phyloP scores from a whole-genome alignment of 30 jellyfish, hydroid and myxozoan genomes.

The Hydractinia echinata region DNA sequence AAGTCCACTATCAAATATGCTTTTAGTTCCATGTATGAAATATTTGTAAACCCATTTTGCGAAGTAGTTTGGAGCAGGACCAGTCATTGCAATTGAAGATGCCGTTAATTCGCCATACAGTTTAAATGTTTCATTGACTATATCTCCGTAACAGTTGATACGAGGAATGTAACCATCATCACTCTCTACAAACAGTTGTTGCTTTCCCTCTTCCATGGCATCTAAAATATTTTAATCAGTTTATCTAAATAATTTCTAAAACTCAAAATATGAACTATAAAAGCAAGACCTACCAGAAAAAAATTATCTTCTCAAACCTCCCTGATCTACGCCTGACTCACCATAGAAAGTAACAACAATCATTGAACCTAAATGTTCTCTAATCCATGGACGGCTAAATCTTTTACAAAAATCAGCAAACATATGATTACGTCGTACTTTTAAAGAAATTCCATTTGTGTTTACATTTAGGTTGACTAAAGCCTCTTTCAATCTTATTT shows the following conservation, averaged over 20 bases:
- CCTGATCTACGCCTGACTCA: not conserved
- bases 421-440: constrained; percentile 8
- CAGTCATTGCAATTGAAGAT: not conserved
- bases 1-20: not conserved
- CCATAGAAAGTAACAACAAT: constrained; percentile 12
- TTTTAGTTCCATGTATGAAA: not conserved
- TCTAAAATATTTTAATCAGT: not conserved
- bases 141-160: not conserved
- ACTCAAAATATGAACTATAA: not conserved
- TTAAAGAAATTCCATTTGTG: not conserved
- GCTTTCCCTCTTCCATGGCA: not conserved
- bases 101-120: not conserved
- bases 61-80: constrained; percentile 4
- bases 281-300: constrained; percentile 1
- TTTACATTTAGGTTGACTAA: too few species aligned
- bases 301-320: not conserved
- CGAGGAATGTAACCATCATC: not conserved
- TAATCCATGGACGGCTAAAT: not conserved
- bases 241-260: not conserved
- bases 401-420: not conserved
- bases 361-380: not conserved
- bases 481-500: too few species aligned
- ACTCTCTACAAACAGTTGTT: not conserved
- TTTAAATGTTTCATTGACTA: not conserved
- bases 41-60: not conserved